phyloP scores from a whole-genome alignment of 2,888 invertebrate species.

The Lamproptera curius region DNA sequence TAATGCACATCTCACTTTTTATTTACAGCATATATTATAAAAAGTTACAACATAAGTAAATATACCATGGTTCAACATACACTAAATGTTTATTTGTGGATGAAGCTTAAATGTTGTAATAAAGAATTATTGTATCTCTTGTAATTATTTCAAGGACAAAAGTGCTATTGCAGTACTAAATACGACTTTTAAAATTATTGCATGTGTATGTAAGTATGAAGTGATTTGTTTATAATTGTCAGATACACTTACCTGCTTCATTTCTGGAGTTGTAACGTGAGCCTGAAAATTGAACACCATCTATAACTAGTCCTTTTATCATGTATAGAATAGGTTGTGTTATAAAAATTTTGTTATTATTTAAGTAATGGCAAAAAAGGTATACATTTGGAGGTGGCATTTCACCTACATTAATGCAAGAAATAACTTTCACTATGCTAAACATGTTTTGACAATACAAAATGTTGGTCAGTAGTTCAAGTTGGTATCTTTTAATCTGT shows the following conservation, averaged over 20 bases:
- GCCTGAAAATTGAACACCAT: conserved; percentile 53
- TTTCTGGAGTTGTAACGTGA: conserved; percentile 72
- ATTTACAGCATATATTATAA: too few relatives aligned
- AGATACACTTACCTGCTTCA: conserved; percentile 70
- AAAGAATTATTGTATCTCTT: too few relatives aligned
- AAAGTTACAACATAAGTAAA: too few relatives aligned
- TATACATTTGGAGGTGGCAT: conserved; percentile 20
- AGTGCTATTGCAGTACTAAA: too few relatives aligned
- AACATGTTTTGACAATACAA: conserved; percentile 20
- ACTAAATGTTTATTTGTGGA: too few relatives aligned
- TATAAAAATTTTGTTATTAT: not conserved
- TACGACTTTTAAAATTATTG: too few relatives aligned
- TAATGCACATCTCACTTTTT: too few relatives aligned
- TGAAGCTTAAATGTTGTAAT: too few relatives aligned
- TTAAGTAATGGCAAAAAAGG: conserved; percentile 1
- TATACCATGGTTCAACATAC: too few relatives aligned
- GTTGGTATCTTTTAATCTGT: conserved; percentile 15
- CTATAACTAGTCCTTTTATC: conserved; percentile 6
- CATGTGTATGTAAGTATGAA: too few relatives aligned
- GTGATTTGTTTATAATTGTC: too few relatives aligned
- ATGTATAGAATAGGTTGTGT: not conserved
- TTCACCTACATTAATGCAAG: conserved; percentile 23
- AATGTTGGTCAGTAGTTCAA: conserved; percentile 22
- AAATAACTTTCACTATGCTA: conserved; percentile 19
- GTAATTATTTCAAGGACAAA: too few relatives aligned